Base-by-base conservation (phyloP, 2,113 vertebrate species). In the Cyphomyrus discorhynchus region DNA sequence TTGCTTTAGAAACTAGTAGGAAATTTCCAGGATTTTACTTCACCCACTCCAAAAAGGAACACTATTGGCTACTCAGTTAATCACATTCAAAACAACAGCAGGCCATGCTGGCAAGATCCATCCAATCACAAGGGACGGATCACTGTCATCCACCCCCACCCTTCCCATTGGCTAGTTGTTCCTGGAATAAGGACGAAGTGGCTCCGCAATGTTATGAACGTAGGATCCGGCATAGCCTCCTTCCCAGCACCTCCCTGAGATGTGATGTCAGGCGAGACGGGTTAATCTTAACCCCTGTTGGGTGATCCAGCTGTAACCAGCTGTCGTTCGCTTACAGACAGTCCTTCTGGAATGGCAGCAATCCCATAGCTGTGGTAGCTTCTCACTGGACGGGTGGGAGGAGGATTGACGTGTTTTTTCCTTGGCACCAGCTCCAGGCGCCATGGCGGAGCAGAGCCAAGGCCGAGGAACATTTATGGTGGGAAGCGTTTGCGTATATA, bases 281-380 rank as follows among this genome's bases (percentile, higher is more conserved):
- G 50, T 87, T 35, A 8, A 56, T 56, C 15, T 87, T 50, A 87
- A 47, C 7, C 85, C 85, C 85, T 8, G 31, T 19, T 50, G 85
- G 84, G 49, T 35, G 85, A 52, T 39, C 85, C 85, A 53, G 85
- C 50, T 87, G 85, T 87, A 39, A 19, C 49, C 85, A 87, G 85
- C 85, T 87, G 85, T 56, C 15, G 19, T 56, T 19, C 15, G 1
- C 13, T 31, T 56, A 56, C 21, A 47, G n/a, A 31, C 27, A 31
- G 85, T 39, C 49, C 50, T 21, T 86, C 13, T 27, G 45, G 47
- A 86, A 50, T 27, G n/a, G 84, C 85, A 86, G 49, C 27, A 5
- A 86, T 35, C 53, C 47, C 24, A 53, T 53, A 50, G n/a, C 50
- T 5, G 15, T 6, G n/a, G 31, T 47, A 39, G 47, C 50, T 35